Evolutionary conservation across 2,888 invertebrate species (phyloP), one percentile per base, ranked within the genome.

Genomic region (Athalia rosae): DNA sequence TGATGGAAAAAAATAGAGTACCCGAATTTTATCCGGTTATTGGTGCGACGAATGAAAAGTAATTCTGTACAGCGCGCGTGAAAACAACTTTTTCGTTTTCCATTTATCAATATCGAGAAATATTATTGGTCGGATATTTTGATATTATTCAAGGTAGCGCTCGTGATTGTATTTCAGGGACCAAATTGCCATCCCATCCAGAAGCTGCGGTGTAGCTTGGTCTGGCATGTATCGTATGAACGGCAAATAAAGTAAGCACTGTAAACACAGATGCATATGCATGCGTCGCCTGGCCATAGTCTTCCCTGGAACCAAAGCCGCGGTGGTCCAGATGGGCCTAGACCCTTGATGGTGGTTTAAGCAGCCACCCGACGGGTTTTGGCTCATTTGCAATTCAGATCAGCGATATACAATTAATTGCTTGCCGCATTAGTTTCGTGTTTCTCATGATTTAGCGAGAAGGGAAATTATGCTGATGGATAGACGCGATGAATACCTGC

Each of bases 321-420:
- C 58, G 56, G 56, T 56, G 69, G 71, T 58, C 71, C 71, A 58
- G 71, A 58, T 71, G 71, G 58, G 58, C 71, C 71, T 71, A 56
- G 56, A 56, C 13, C 71, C 66, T 8, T 9, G n/a, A 13, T 43
- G 56, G 45, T 45, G 45, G 71, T 58, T 45, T 58, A 9, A 71
- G 71, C 56, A 71, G 71, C 56, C 45, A 28, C 41, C 43, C 71
- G 58, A 13, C 15, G 45, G 58, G 43, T 45, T 71, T 71, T 58
- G 45, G 71, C 71, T 74, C 74, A 77, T 77, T 77, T 77, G 77
- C 77, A 77, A 69, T 56, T 66, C 77, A 77, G 67, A 77, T 77
- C 47, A 28, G 47, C 58, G 62, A 77, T 71, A 28, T 28, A 77
- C 77, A 77, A 77, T 77, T 77, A 77, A 77, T 69, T 69, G 77